phyloP scores from a whole-genome alignment of 2,797 vertebrate genomes.

The Oryzias dopingdopingensis region DNA sequence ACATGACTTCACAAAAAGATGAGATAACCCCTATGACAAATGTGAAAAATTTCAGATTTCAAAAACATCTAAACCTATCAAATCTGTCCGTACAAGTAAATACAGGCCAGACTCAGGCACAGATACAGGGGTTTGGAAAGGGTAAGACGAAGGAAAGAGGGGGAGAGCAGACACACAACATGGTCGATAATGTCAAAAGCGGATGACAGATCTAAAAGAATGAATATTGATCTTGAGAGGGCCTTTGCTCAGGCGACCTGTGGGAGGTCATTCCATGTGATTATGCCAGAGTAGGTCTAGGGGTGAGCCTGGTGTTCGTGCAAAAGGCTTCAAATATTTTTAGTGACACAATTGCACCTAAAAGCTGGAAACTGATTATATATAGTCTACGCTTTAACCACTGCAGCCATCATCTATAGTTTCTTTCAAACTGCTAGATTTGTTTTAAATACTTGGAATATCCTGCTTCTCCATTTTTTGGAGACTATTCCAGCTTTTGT shows the following conservation, averaged over 20 bases:
- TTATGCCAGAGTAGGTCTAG: conserved; percentile 74
- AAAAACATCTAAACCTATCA: not conserved
- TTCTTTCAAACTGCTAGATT: conserved; percentile 8
- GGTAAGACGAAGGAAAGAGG: conserved; percentile 73
- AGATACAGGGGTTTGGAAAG: conserved; percentile 28
- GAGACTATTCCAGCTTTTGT: conserved; percentile 9
- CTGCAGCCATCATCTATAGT: not conserved
- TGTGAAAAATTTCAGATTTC: not conserved
- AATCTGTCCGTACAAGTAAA: conserved; percentile 1
- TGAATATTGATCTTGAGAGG: conserved; percentile 84
- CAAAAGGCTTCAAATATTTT: conserved; percentile 14
- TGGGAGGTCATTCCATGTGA: conserved; percentile 82
- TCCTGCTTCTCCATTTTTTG: conserved; percentile 1
- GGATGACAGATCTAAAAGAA: conserved; percentile 87
- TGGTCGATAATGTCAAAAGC: conserved; percentile 86
- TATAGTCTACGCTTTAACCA: conserved; percentile 4
- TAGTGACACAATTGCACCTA: conserved; percentile 6
- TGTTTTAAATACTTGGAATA: conserved; percentile 3
- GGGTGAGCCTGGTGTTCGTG: conserved; percentile 27
- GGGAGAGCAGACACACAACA: conserved; percentile 65
- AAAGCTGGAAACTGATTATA: not conserved
- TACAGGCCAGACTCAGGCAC: conserved; percentile 10
- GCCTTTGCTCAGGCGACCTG: conserved; percentile 77
- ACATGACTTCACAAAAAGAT: not conserved
- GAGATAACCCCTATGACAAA: not conserved